Conservation (phyloP, 2,113 vertebrate genomes). For the Scomber japonicus region DNA sequence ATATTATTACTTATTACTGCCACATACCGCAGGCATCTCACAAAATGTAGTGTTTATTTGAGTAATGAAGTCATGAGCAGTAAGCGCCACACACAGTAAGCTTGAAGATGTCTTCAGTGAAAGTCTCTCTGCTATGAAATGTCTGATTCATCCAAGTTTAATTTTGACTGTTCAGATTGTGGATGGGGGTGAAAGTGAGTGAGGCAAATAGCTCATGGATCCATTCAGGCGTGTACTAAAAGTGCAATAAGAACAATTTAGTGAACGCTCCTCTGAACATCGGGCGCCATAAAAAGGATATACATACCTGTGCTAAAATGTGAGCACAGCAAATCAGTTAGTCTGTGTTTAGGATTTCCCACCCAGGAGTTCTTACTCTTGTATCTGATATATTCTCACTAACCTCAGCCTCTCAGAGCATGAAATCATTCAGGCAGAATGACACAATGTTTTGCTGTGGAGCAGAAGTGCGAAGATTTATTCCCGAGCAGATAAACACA, state of each 20-base stretch:
- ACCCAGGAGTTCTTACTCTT: neutral
- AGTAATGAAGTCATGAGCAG: neutral
- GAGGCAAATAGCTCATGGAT: constrained; percentile 4
- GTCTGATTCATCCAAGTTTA: constrained; percentile 8
- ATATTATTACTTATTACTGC: constrained; percentile 3
- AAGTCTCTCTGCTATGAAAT: constrained; percentile 16
- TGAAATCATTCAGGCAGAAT: constrained; percentile 72
- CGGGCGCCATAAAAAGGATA: neutral
- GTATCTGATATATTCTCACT: constrained; percentile 54
- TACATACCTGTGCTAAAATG: neutral
- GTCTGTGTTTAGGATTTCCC: constrained; percentile 7
- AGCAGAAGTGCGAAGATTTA: constrained; percentile 58
- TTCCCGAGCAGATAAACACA: constrained; percentile 72
- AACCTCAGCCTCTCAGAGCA: constrained; percentile 51
- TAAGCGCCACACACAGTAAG: neutral
- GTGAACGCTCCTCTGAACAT: neutral
- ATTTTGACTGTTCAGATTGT: constrained; percentile 14
- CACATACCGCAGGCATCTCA: neutral
- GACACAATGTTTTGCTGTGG: constrained; percentile 57
- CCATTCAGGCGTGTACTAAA: constrained; percentile 7
- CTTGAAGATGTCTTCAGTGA: constrained; percentile 1
- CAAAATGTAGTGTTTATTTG: neutral
- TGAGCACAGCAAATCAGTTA: constrained; percentile 11
- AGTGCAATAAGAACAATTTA: constrained; percentile 9
- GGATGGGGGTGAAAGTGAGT: neutral